These are phyloP conservation scores for Sinocyclocheilus grahami DNA, from an alignment of 2,113 vertebrate genomes.

Conservation along the genomic window DNA sequence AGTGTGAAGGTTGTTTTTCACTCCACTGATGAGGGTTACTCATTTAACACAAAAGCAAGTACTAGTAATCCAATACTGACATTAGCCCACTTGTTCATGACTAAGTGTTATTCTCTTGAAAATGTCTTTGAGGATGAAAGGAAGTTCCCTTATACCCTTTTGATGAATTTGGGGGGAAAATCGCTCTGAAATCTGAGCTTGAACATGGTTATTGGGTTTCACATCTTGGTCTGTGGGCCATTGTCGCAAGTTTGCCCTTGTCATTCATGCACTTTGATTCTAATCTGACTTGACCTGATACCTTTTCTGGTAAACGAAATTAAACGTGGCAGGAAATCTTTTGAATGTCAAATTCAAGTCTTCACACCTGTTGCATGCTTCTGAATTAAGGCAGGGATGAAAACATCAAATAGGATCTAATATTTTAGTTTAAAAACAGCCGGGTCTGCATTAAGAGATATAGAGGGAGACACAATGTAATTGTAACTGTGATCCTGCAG, in stretches of 20 bases:
- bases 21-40: not conserved
- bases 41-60: conserved; percentile 36
- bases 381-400: conserved; percentile 35
- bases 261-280: conserved; percentile 49
- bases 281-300: conserved; percentile 43
- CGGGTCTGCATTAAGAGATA: not conserved
- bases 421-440: conserved; percentile 17
- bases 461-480: not conserved
- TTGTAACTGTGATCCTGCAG: conserved; percentile 50
- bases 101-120: conserved; percentile 47
- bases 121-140: conserved; percentile 49
- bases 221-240: conserved; percentile 35
- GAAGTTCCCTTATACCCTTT: conserved; percentile 32
- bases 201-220: conserved; percentile 53
- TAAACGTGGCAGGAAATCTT: conserved; percentile 3
- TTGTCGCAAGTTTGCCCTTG: conserved; percentile 34
- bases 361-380: conserved; percentile 59
- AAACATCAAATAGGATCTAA: not conserved
- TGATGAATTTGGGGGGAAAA: conserved; percentile 32
- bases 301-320: conserved; percentile 20
- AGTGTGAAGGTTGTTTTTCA: conserved; percentile 29
- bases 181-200: conserved; percentile 27
- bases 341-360: conserved; percentile 50
- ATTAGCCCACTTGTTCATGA: conserved; percentile 45
- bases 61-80: conserved; percentile 44